phyloP scores from a whole-genome alignment of 1,140 invertebrate species.

The Drosophila insularis region DNA sequence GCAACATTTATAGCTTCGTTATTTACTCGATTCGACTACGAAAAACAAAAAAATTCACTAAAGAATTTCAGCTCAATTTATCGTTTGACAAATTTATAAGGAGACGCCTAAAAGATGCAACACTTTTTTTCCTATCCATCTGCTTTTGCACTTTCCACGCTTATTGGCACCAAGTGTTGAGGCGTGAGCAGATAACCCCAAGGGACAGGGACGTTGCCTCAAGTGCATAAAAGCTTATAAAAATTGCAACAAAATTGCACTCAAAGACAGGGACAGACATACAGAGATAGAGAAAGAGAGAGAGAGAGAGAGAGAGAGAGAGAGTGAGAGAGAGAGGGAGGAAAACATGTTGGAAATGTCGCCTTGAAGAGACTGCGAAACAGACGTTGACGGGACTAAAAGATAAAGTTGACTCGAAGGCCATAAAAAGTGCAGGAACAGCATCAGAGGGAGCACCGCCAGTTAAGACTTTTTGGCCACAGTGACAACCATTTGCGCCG shows the following conservation, averaged over 20 bases:
- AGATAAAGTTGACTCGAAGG: constrained; percentile 68
- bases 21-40: constrained; percentile 6
- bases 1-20: not conserved
- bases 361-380: constrained; percentile 49
- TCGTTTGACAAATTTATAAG: constrained; percentile 54
- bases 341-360: constrained; percentile 54
- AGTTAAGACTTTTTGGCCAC: constrained; percentile 12
- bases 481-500: constrained; percentile 41
- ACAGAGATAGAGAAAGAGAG: not conserved
- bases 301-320: not conserved
- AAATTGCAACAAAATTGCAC: constrained; percentile 69
- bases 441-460: constrained; percentile 24
- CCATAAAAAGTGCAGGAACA: constrained; percentile 69
- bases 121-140: constrained; percentile 31
- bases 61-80: constrained; percentile 49
- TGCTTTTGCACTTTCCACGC: constrained; percentile 8
- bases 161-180: constrained; percentile 52
- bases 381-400: constrained; percentile 61
- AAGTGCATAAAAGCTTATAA: constrained; percentile 67
- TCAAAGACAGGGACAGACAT: not conserved
- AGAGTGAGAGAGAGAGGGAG: not conserved
- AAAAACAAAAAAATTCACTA: constrained; percentile 36
- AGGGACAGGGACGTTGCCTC: constrained; percentile 8
- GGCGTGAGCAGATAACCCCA: constrained; percentile 18
- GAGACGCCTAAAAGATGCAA: constrained; percentile 51